Conservation (phyloP, 1,140 invertebrate species). For the Drosophila nikananu region DNA sequence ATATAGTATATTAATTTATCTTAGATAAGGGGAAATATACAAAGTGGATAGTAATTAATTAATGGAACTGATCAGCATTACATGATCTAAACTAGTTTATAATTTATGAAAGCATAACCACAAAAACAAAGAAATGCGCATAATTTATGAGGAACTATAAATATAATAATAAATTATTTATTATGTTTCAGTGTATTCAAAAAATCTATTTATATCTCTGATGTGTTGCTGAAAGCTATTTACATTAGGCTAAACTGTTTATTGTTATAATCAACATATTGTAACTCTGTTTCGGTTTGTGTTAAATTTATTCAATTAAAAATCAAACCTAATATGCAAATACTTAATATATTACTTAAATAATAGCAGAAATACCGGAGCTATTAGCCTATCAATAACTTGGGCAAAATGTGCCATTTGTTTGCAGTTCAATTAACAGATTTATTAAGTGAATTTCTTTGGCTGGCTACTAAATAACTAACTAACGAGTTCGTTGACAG, state of each 20-base stretch:
- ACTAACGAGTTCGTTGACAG: slow-evolving; percentile 33
- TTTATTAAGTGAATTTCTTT: slow-evolving; percentile 1
- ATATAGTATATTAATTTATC: slow-evolving; percentile 9
- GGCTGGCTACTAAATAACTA: background rate
- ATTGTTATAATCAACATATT: background rate
- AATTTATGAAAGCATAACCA: slow-evolving; percentile 8
- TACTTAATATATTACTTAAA: background rate
- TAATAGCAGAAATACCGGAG: background rate
- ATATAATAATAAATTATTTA: background rate
- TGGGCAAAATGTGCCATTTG: slow-evolving; percentile 2
- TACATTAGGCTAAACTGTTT: background rate
- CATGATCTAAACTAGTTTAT: slow-evolving; percentile 7
- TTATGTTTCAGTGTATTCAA: background rate
- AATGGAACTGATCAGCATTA: background rate
- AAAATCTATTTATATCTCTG: background rate
- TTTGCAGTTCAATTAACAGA: slow-evolving; percentile 33
- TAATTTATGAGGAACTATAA: background rate
- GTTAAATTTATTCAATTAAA: background rate
- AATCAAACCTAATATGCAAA: background rate
- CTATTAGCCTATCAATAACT: background rate
- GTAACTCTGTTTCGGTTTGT: background rate
- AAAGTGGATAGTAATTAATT: slow-evolving; percentile 8
- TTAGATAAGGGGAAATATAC: background rate
- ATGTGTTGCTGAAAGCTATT: slow-evolving; percentile 3
- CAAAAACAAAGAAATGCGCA: background rate